Base-by-base conservation (phyloP, 2,113 vertebrate species). In the Aphyosemion australe region DNA sequence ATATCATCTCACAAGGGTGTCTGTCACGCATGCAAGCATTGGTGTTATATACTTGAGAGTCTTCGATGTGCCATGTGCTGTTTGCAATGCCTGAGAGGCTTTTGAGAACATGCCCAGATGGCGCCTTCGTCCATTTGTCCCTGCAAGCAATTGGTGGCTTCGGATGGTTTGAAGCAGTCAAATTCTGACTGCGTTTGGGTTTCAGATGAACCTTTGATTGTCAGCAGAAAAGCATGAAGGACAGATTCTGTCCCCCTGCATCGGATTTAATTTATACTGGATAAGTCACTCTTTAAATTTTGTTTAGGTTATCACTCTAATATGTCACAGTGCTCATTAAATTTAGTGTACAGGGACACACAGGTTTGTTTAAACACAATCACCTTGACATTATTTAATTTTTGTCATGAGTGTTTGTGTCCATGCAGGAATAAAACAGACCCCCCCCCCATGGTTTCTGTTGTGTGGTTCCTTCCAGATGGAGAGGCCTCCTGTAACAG, bases 51-150 rank as follows among this genome's bases (percentile, higher is more conserved):
- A 68, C 62, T 85, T 78, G 83, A 55, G 78, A 80, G 63, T 74
- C 7, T 72, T 84, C 63, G 47, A 39, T 53, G 69, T 81, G 75
- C 79, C 77, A 84, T 87, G 85, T 85, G 76, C 73, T 74, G 66
- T 67, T 66, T 83, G 72, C 74, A 78, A 64, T 73, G 70, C 72
- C 74, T 74, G 76, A 78, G 74, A 80, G 51, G 45, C 39, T 71
- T 82, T 65, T 72, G 71, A 80, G 69, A 84, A 82, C 76, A 80
- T 72, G 68, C 19, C 76, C 86, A 85, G 81, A 87, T 84, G 83
- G 79, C 55, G 48, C 74, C 9, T 18, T 69, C 70, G 54, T 84
- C 76, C 55, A 42, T 83, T 71, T 80, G 51, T 41, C 62, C 58
- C 62, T 76, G 59, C 14, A 67, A 70, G 80, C 72, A 85, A 80